Conservation (phyloP, 2,113 vertebrate species). For the Macrotus californicus region DNA sequence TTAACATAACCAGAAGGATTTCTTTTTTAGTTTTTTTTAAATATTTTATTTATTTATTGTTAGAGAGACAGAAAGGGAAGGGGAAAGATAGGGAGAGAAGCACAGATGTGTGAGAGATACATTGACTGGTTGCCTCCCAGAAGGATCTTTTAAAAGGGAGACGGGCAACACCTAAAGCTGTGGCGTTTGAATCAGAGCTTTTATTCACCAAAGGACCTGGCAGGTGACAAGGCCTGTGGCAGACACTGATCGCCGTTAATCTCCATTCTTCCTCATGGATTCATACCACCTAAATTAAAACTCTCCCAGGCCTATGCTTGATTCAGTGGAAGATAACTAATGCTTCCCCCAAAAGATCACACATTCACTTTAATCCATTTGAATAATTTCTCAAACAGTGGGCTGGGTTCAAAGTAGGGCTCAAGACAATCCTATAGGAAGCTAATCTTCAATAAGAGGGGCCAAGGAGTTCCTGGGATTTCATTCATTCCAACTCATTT, state of each 20-base stretch:
- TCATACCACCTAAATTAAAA: neutral
- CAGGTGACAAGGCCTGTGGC: no score
- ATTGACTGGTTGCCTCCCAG: no score
- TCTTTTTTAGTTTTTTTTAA: no score
- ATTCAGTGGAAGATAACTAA: neutral
- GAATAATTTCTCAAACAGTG: neutral
- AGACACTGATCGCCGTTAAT: neutral
- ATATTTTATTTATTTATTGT: no score
- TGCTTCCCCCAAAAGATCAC: neutral
- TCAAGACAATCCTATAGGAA: neutral
- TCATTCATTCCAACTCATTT: neutral
- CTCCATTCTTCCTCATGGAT: neutral
- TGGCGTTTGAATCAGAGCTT: neutral
- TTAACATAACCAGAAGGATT: neutral
- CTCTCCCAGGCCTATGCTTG: neutral
- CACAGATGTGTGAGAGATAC: no score
- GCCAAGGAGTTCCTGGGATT: neutral
- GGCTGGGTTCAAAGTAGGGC: neutral
- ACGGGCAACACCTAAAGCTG: neutral
- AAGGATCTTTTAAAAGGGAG: neutral
- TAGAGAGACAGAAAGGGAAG: no score
- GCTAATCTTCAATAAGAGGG: neutral
- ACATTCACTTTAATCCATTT: neutral
- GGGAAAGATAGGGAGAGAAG: no score
- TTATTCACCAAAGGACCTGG: neutral